Conservation (phyloP, 2,888 invertebrate species). For the Drosophila meridionalis region DNA sequence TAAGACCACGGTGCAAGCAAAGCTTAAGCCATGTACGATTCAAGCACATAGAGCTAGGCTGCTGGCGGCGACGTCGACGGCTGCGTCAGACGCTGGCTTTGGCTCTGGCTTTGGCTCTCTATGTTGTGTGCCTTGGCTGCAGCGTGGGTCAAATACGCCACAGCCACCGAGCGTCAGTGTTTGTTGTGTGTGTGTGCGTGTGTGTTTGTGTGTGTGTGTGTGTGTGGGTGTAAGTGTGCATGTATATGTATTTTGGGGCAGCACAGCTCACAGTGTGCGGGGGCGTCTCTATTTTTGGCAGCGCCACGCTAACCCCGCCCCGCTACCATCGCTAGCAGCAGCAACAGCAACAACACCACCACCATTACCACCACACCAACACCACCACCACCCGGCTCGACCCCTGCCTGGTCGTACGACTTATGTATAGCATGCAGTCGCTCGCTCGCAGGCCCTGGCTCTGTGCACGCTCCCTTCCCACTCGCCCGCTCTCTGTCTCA, state of each 20-base stretch:
- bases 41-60: conserved; percentile 57
- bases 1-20: conserved; percentile 59
- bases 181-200: conserved; percentile 11
- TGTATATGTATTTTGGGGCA: conserved; percentile 30
- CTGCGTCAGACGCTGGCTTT: conserved; percentile 50
- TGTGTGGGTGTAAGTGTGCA: conserved; percentile 20
- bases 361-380: not conserved
- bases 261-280: conserved; percentile 51
- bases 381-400: conserved; percentile 35
- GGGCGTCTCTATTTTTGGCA: conserved; percentile 79
- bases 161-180: conserved; percentile 13
- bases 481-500: conserved; percentile 1
- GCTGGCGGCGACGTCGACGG: conserved; percentile 45
- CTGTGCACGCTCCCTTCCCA: conserved; percentile 29
- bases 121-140: conserved; percentile 34
- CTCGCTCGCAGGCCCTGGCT: conserved; percentile 55
- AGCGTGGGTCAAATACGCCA: conserved; percentile 65
- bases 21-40: conserved; percentile 72
- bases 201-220: conserved; percentile 19
- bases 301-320: conserved; percentile 30
- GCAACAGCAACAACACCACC: not conserved
- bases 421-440: conserved; percentile 54
- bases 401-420: conserved; percentile 39
- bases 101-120: conserved; percentile 36
- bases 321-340: conserved; percentile 1